Conservation (phyloP, 2,113 vertebrate species). For the Halcyon malimbica region DNA sequence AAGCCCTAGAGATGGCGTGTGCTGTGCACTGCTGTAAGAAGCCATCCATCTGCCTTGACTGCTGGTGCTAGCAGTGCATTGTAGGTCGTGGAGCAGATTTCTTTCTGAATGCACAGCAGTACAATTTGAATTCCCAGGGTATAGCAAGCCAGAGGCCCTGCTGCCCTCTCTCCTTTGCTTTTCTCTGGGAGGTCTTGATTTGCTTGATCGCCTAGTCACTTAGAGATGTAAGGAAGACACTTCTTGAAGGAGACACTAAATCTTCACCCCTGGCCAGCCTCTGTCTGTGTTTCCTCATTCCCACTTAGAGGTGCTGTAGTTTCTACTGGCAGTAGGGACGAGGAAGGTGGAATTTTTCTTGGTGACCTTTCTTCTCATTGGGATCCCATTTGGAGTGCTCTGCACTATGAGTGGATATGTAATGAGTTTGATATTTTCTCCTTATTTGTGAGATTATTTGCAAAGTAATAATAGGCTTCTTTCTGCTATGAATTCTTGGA, state of each 20-base stretch:
- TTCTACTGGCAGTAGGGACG: background rate
- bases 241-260: background rate
- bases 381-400: background rate
- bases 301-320: background rate
- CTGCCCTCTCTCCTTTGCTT: background rate
- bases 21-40: background rate
- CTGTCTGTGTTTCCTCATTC: background rate
- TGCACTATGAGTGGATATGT: background rate
- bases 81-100: background rate
- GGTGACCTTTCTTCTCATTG: background rate
- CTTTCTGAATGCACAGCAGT: background rate
- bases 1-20: background rate
- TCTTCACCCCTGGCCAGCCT: background rate
- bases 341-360: background rate
- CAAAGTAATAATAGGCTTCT: background rate
- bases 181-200: accelerated
- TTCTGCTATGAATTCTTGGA: background rate
- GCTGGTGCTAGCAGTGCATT: background rate
- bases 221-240: background rate
- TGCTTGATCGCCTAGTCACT: background rate
- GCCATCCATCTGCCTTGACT: background rate
- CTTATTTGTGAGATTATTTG: background rate
- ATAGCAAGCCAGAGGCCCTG: background rate
- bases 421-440: background rate
- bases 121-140: background rate